Conservation (phyloP, 2,888 invertebrate genomes). For the Agriopis leucophaearia region DNA sequence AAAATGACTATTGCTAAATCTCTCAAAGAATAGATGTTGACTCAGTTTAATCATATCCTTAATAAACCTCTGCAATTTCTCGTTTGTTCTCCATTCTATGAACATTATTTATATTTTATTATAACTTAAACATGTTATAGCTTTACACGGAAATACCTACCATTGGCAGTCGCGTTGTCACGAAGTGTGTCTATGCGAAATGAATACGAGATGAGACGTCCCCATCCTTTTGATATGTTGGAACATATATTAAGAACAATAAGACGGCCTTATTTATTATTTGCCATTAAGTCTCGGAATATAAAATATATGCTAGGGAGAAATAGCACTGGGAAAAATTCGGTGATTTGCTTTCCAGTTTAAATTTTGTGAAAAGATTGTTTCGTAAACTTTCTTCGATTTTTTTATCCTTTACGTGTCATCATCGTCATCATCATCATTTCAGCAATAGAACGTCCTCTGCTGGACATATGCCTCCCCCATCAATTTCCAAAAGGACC, state of each 20-base stretch:
- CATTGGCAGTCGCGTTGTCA: constrained; percentile 66
- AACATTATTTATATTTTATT: constrained; percentile 47
- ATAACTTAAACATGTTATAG: constrained; percentile 46
- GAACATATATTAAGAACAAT: constrained; percentile 54
- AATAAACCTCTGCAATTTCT: constrained; percentile 1
- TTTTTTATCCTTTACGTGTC: background rate
- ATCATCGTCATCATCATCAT: too few relatives aligned
- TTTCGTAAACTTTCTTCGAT: constrained; percentile 3
- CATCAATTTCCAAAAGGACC: too few relatives aligned
- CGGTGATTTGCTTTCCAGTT: constrained; percentile 18
- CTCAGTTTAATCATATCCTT: background rate
- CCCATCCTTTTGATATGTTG: constrained; percentile 64
- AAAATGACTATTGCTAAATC: too few relatives aligned
- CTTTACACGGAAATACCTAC: constrained; percentile 49
- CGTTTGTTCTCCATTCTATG: constrained; percentile 9
- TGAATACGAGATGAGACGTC: constrained; percentile 72
- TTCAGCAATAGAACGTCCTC: too few relatives aligned
- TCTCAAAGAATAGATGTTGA: too few relatives aligned
- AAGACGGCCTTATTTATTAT: constrained; percentile 71
- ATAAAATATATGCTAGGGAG: constrained; percentile 26
- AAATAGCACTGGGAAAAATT: constrained; percentile 11
- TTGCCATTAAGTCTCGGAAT: constrained; percentile 54
- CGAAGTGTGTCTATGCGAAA: constrained; percentile 68
- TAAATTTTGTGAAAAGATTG: constrained; percentile 20
- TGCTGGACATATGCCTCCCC: too few relatives aligned